Conservation (phyloP, 2,888 invertebrate genomes). For the Schizaphis graminum region DNA sequence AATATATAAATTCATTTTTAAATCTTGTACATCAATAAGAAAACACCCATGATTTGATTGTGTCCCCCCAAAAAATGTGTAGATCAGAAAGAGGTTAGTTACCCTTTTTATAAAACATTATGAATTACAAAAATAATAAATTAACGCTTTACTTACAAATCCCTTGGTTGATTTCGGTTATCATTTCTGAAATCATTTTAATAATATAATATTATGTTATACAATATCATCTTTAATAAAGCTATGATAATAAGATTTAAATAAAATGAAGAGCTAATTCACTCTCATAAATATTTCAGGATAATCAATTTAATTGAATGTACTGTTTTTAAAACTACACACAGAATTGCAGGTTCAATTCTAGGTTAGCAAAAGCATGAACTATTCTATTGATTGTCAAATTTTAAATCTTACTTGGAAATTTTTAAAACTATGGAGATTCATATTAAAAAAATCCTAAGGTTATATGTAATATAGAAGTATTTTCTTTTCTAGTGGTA, state of each 20-base stretch:
- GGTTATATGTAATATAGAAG: background rate
- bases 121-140: background rate
- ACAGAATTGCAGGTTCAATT: background rate
- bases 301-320: background rate
- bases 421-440: background rate
- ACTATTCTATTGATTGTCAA: background rate
- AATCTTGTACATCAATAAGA: background rate
- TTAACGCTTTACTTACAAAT: slow-evolving; percentile 48
- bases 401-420: background rate
- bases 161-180: slow-evolving; percentile 54
- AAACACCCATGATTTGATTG: background rate
- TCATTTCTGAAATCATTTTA: slow-evolving; percentile 61
- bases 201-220: background rate
- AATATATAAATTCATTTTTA: background rate
- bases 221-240: background rate
- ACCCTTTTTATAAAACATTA: background rate
- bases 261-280: background rate
- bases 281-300: background rate
- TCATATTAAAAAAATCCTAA: background rate
- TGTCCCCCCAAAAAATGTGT: background rate
- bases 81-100: background rate
- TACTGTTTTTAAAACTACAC: background rate
- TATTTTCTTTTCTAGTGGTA: background rate
- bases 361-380: background rate
- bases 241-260: background rate